Conservation (phyloP, 2,797 vertebrate species). For the Oryzias dopingdopingensis region DNA sequence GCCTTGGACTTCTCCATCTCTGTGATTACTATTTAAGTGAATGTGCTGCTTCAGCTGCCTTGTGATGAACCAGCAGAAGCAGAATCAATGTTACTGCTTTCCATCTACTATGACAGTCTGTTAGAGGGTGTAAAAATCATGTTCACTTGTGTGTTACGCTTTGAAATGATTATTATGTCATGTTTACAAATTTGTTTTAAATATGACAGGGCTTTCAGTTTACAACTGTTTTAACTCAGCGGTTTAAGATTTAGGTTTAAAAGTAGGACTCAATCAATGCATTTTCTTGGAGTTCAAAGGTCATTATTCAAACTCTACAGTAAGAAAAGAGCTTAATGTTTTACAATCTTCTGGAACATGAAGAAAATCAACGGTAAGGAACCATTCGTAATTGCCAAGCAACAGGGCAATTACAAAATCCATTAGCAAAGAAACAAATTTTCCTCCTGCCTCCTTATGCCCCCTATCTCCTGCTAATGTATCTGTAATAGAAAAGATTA, state of each 20-base stretch:
- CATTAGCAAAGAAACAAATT: conserved; percentile 50
- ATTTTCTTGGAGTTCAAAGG: conserved; percentile 48
- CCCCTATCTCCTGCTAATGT: conserved; percentile 38
- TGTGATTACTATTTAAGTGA: conserved; percentile 69
- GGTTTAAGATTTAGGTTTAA: conserved; percentile 36
- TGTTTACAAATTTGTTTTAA: conserved; percentile 27
- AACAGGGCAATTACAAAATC: conserved; percentile 58
- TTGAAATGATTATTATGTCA: conserved; percentile 32
- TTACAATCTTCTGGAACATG: conserved; percentile 44
- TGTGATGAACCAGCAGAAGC: conserved; percentile 61
- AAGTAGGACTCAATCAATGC: conserved; percentile 19
- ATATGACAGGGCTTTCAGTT: conserved; percentile 9
- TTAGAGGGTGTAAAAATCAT: conserved; percentile 28
- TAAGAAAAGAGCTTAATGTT: conserved; percentile 23
- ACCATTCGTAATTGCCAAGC: conserved; percentile 42
- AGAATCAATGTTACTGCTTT: conserved; percentile 44
- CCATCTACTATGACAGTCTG: conserved; percentile 26
- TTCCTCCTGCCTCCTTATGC: conserved; percentile 22
- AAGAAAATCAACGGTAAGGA: conserved; percentile 37
- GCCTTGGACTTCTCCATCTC: conserved; percentile 36
- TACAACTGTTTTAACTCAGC: conserved; percentile 14
- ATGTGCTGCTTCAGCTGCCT: conserved; percentile 48
- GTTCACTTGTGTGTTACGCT: conserved; percentile 23
- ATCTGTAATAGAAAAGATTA: conserved; percentile 48
- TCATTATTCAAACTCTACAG: conserved; percentile 42